Base-by-base conservation (phyloP, 2,888 invertebrate genomes). In the Myopa tessellatipennis region DNA sequence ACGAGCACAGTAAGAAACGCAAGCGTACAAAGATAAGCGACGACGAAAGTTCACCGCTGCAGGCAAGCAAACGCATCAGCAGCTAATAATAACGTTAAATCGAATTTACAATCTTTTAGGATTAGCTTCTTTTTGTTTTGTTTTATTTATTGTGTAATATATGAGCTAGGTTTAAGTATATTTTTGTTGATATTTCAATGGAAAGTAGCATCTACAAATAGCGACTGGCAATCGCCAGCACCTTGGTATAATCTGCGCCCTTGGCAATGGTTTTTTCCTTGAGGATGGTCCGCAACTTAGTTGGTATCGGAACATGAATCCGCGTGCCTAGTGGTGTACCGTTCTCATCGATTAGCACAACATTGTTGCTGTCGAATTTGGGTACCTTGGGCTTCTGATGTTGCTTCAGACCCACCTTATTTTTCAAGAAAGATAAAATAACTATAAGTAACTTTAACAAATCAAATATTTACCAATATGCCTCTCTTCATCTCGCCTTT, bases 401-500 rank as follows among this genome's bases (percentile, higher is more conserved):
- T 85, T 95, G 95, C 86, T 95, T 96, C 71, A 96, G 90, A 0
- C 98, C 98, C 4, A 97, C 96, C 26, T n/a, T n/a, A n/a, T n/a
- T n/a, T n/a, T n/a, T n/a, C n/a, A n/a, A n/a, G n/a, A n/a, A n/a
- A n/a, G n/a, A n/a, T n/a, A n/a, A n/a, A n/a, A n/a, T n/a, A n/a
- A n/a, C n/a, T n/a, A n/a, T n/a, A n/a, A n/a, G n/a, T n/a, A n/a
- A n/a, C n/a, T n/a, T n/a, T n/a, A n/a, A n/a, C n/a, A n/a, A n/a
- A n/a, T n/a, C n/a, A n/a, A n/a, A n/a, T n/a, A n/a, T n/a, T n/a
- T 55, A 55, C 45, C 40, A 97, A 91, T 80, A 97, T 95, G 6
- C 94, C 98, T 87, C 96, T 96, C 87, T 96, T 97, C 92, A 96
- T 98, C 88, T 98, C 94, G 5, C 98, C 98, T 89, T 95, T 96